Percentiles rank a stretch among this genome's conserved stretches.
These are phyloP conservation scores for Siniperca chuatsi DNA, from an alignment of 2,113 vertebrate genomes.

Conservation along the genomic window DNA sequence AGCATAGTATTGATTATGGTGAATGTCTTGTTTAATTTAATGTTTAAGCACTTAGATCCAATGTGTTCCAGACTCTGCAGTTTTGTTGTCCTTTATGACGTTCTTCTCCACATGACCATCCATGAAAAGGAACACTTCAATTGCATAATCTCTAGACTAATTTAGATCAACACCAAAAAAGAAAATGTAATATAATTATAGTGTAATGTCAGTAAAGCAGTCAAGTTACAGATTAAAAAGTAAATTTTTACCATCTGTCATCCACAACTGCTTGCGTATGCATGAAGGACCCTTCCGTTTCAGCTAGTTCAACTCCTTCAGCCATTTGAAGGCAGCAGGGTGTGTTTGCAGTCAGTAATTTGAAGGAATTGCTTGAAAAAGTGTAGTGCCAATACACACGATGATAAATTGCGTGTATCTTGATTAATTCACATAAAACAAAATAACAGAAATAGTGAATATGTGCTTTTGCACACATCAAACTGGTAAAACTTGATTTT, in stretches of 20 bases:
- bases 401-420: background rate
- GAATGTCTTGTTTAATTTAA: too few species aligned
- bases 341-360: background rate
- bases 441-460: background rate
- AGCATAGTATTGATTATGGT: too few species aligned
- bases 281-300: background rate
- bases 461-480: background rate
- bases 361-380: background rate
- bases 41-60: too few species aligned
- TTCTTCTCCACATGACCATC: background rate
- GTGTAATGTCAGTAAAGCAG: background rate
- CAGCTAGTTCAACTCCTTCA: background rate
- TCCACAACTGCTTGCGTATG: background rate
- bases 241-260: background rate
- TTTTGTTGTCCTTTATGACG: too few species aligned
- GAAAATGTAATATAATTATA: background rate
- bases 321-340: background rate
- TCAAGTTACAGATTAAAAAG: background rate
- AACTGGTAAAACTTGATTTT: background rate
- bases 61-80: too few species aligned
- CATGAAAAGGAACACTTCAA: background rate
- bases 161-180: constrained; percentile 11
- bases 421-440: background rate
- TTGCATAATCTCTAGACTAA: background rate
- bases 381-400: background rate